Base-by-base conservation (phyloP, 2,888 invertebrate species). In the Palloptera scutellata region DNA sequence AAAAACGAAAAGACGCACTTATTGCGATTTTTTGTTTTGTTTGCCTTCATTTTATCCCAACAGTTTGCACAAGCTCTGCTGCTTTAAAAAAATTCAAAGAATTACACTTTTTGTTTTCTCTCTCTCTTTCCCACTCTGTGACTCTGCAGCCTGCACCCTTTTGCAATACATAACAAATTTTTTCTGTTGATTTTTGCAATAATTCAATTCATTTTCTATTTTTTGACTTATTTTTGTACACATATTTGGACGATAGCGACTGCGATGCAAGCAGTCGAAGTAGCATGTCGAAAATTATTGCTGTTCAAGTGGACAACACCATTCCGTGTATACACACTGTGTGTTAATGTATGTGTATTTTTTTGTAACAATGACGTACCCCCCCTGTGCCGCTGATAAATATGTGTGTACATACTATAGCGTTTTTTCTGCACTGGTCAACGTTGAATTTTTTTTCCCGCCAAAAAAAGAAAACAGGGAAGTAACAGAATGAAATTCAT, bases 131-230 rank as follows among this genome's bases (percentile, higher is more conserved):
- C n/a, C 51, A 4, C 30, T 30, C 30, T 30, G 6, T 52, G 17
- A 12, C 53, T 8, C 61, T 42, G 52, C 53, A 15, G 15, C 15
- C 42, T 40, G 13, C 61, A 19, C 51, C 55, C 45, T 55, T 54
- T 19, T 11, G 48, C 48, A 3, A 30, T 63, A 10, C 30, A 30
- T 57, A 3, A 53, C 30, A 30, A 30, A 30, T 13, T 13, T 41
- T 45, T 40, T 41, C 52, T 66, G 65, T 69, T 72, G 74, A 77
- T 78, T 75, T 79, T 75, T 76, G 78, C 78, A 79, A 81, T 79
- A 79, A 81, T 79, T 79, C 79, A 79, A 79, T 79, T 81, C 79
- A 80, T 80, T 79, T 79, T 79, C 80, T 79, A 79, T 81, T 81
- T 80, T 79, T 80, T 72, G 70, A 72, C 74, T 76, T 75, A 72